Evolutionary conservation across 2,113 vertebrate species (phyloP).

Genomic region (Trogon surrucura): DNA sequence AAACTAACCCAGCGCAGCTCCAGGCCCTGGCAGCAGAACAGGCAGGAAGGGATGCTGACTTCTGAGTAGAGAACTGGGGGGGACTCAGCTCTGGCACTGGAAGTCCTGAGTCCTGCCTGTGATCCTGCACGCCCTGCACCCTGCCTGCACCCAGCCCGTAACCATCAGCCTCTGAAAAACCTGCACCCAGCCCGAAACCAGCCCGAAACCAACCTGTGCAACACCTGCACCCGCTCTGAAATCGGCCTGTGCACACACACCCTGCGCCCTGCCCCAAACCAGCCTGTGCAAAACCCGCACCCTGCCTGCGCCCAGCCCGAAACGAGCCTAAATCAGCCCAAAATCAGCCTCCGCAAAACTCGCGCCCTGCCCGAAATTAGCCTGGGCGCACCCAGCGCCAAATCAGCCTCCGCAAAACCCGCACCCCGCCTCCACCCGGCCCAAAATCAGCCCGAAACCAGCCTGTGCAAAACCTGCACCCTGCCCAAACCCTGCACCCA

Average conservation of each 20-base stretch:
- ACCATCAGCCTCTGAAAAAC: neutral
- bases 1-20: neutral
- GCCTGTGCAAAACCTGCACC: no score
- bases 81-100: neutral
- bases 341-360: no score
- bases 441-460: no score
- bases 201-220: neutral
- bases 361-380: neutral
- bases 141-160: neutral
- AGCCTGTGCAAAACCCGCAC: no score
- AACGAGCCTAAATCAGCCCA: no score
- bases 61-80: neutral
- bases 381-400: rapidly evolving
- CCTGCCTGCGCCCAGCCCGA: no score
- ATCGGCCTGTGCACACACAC: no score
- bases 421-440: no score
- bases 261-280: rapidly evolving
- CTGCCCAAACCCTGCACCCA: rapidly evolving
- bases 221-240: rapidly evolving
- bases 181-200: neutral
- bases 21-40: neutral
- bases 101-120: neutral
- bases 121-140: neutral
- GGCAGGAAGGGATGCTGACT: neutral
- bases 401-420: no score